Evolutionary conservation across 2,113 vertebrate species (phyloP), one percentile per base, ranked within the genome.

Genomic region (Plecotus auritus): DNA sequence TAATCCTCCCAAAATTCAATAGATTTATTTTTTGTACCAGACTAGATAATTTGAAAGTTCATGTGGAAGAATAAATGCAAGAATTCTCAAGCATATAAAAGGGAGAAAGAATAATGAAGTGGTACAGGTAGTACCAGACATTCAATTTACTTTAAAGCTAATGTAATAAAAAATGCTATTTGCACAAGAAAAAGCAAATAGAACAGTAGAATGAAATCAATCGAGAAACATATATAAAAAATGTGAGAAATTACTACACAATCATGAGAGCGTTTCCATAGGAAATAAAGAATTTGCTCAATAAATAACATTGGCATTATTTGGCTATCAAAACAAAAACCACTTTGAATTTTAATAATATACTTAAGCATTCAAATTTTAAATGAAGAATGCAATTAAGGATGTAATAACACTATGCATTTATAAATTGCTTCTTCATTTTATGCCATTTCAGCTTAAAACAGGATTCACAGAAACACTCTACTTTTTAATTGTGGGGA

Each of bases 81-180:
- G 42, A 81, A 92, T 85, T 90, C 59, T 94, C 35, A 96, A 89
- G 69, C 93, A 72, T 74, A 51, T 87, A 64, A 87, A 70, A 92
- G n/a, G 4, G 13, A 84, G 22, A 61, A 87, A 93, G 32, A 96
- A 92, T 84, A 96, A 87, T 76, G 84, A 89, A 69, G 20, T 66
- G 26, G 7, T 4, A 35, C 69, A 89, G 16, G 17, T 82, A 92
- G 37, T 35, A 90, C 47, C 64, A 84, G 40, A 74, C 74, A 88
- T 7, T 96, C 42, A 94, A 90, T 95, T 93, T 95, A 93, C 70
- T 87, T 96, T 96, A 90, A 95, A 93, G 70, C 76, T 95, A 88
- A 90, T 67, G 30, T 90, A 95, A 93, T 93, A 77, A 69, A 81
- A 90, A 88, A 76, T 42, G 35, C 23, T 84, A 89, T 97, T 96